Evolutionary conservation across 2,113 vertebrate species (phyloP).

Genomic region (Circaetus gallicus): DNA sequence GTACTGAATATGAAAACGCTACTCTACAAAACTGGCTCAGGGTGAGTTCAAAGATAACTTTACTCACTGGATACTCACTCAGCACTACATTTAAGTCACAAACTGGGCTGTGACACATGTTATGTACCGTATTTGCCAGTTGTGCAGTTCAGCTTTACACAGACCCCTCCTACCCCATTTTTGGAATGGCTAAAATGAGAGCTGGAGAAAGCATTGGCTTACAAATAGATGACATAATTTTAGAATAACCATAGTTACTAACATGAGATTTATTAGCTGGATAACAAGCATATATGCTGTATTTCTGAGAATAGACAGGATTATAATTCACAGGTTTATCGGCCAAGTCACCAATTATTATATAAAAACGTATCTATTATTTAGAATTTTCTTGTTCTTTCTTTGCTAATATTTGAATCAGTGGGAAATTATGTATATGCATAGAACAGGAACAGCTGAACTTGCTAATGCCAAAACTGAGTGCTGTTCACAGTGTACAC

Average conservation of each 20-base stretch:
- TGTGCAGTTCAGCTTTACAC: not conserved
- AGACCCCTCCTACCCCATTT: not conserved
- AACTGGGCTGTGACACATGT: not conserved
- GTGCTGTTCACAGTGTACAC: not conserved
- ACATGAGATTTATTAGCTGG: not conserved
- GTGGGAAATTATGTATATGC: not conserved
- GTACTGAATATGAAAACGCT: not conserved
- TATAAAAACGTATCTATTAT: not conserved
- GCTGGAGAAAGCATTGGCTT: not conserved
- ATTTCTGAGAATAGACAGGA: not conserved
- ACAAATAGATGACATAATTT: not conserved
- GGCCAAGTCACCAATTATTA: not conserved
- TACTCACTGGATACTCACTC: not conserved
- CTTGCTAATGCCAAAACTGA: not conserved
- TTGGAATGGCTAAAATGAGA: not conserved
- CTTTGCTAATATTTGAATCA: not conserved
- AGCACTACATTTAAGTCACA: not conserved
- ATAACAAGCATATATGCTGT: not conserved
- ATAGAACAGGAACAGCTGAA: not conserved
- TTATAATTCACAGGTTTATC: not conserved
- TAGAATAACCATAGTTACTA: not conserved
- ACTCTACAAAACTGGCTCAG: not conserved
- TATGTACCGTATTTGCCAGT: not conserved
- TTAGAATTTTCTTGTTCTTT: not conserved
- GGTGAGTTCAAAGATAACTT: not conserved